phyloP scores from a whole-genome alignment of 2,888 invertebrate genomes.

The Scaptomyza polygonia region DNA sequence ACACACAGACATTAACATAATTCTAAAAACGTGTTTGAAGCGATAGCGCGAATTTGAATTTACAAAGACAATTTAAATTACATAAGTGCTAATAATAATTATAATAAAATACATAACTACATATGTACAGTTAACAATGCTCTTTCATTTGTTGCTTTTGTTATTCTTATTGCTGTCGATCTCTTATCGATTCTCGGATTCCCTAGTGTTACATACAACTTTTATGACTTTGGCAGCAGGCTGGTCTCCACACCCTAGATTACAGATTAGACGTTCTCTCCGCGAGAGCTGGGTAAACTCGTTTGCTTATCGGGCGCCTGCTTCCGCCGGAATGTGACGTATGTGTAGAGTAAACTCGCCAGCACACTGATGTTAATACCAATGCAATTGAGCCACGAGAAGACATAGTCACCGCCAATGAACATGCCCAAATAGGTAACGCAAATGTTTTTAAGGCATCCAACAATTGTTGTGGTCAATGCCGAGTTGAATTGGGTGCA shows the following conservation, averaged over 20 bases:
- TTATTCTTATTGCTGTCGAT: constrained; percentile 2
- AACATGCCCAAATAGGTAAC: constrained; percentile 99
- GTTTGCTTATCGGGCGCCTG: constrained; percentile 82
- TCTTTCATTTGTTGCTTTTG: constrained; percentile 10
- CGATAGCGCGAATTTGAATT: constrained; percentile 27
- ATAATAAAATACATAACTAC: constrained; percentile 57
- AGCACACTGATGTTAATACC: constrained; percentile 97
- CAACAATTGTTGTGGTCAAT: constrained; percentile 99
- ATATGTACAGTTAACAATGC: constrained; percentile 51
- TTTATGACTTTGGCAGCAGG: constrained; percentile 68
- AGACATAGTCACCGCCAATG: constrained; percentile 98
- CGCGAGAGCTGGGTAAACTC: constrained; percentile 74
- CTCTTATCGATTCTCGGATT: constrained; percentile 15
- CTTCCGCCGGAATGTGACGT: constrained; percentile 89
- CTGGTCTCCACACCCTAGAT: constrained; percentile 4
- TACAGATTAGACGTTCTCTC: constrained; percentile 74
- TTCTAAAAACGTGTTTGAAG: constrained; percentile 12
- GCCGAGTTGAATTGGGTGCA: constrained; percentile 99
- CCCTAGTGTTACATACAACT: constrained; percentile 36
- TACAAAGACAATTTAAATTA: constrained; percentile 61
- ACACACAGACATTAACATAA: constrained; percentile 22
- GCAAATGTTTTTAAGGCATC: constrained; percentile 98
- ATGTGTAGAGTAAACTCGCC: constrained; percentile 93
- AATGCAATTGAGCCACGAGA: constrained; percentile 96
- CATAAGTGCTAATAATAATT: constrained; percentile 45